Evolutionary conservation across 2,113 vertebrate species (phyloP).

Genomic region (Harpagus bidentatus): DNA sequence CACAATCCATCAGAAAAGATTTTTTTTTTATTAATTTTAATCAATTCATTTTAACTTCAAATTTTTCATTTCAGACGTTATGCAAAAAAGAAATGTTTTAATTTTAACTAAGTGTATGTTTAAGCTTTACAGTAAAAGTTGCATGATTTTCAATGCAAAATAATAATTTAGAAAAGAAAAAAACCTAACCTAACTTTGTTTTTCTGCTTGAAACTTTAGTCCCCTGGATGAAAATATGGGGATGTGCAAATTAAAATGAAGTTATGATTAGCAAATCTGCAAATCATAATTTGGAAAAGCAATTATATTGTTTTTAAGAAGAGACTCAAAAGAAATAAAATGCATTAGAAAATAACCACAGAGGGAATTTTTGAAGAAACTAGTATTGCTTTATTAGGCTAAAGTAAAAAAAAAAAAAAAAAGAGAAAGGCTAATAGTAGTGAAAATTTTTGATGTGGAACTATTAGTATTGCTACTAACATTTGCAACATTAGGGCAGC

Average conservation of each 20-base stretch:
- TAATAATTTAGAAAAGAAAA: background rate
- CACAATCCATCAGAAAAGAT: background rate
- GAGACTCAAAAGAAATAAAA: background rate
- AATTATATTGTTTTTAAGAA: background rate
- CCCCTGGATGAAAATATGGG: background rate
- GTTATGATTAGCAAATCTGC: background rate
- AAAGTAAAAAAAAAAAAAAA: background rate
- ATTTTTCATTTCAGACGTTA: background rate
- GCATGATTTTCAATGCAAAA: background rate
- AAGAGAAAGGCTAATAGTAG: background rate
- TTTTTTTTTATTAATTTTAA: background rate
- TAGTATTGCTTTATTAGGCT: background rate
- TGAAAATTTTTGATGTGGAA: background rate
- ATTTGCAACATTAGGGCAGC: constrained; percentile 33
- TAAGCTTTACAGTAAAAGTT: background rate
- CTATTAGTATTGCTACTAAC: background rate
- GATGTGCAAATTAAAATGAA: background rate
- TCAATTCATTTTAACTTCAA: background rate
- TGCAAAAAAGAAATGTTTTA: background rate
- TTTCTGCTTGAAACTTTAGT: background rate
- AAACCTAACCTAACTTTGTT: background rate
- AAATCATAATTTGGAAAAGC: background rate
- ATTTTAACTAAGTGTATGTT: background rate
- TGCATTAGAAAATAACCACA: background rate
- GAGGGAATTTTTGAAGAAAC: background rate